Base-by-base conservation (phyloP, 2,113 vertebrate genomes). In the Pseudopodoces humilis region DNA sequence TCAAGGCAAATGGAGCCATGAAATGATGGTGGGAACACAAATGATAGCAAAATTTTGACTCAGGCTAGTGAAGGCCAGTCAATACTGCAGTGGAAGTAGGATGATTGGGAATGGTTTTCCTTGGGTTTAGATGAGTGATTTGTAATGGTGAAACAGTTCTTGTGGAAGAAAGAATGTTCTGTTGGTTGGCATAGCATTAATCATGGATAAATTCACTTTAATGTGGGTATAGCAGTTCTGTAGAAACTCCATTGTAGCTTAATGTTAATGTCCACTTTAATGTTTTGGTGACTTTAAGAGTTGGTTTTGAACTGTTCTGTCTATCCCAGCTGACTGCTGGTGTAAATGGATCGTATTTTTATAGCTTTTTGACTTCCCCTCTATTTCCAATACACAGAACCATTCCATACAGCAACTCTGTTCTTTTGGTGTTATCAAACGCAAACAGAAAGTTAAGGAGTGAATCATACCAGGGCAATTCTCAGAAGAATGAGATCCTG, bases 401-500 rank as follows among this genome's bases (percentile, higher is more conserved):
- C 47, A 49, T 52, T 97, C 83, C n/a, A 13, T 15, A 63, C 78
- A 94, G 88, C 64, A 93, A 77, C 79, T 60, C 47, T 85, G 83
- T 95, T 93, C 93, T 85, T 96, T 71, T 78, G 92, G 90, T 96
- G 97, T 98, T 97, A 98, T 98, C 98, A 97, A 96, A 97, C 63
- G 93, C 92, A 96, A 97, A 70, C 97, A 97, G 97, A 93, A 97
- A 98, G 97, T 98, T 97, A 92, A 94, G 95, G 91, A 97, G 88
- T 83, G 96, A 97, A 95, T 97, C 95, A 90, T 92, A 91, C 69
- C 85, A 92, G 97, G 96, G 95, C 47, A 71, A 89, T 82, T 93
- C 93, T 97, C 94, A 90, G 93, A 98, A 98, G 97, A 97, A 97
- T 94, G 97, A 98, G 98, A 98, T 97, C 97, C 97, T 98, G 98